Base-by-base conservation (phyloP, 2,797 vertebrate species). In the Notoglanidium macrostoma region DNA sequence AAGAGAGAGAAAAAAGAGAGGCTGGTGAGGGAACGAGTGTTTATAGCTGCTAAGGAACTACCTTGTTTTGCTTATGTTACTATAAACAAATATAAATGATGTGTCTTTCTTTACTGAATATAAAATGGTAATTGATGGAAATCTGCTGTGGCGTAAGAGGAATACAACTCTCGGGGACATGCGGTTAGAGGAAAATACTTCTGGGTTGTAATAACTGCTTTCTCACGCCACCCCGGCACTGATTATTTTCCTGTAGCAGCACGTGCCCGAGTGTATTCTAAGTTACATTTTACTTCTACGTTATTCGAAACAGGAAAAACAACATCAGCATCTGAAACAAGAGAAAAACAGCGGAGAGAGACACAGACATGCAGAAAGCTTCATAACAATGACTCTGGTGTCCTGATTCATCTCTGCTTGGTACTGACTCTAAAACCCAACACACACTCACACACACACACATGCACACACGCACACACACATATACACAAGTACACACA, bases 361-460 rank as follows among this genome's bases (percentile, higher is more conserved):
- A 21, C 61, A 26, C 67, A 7, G 65, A 81, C 74, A 86, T 57
- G n/a, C 78, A 57, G 85, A 59, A 82, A 7, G 15, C 61, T 32
- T 81, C 32, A 40, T 15, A 67, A 91, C 90, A 91, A 91, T 89
- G 86, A 76, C 57, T 32, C 83, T 61, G 83, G 72, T 91, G 90
- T 91, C 74, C 80, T 81, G 61, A 77, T 73, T 72, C 83, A 72
- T 78, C 77, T 15, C 57, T 79, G 84, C 89, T 77, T 89, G 89
- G 90, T 90, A 91, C 90, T 51, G 79, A 63, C 79, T 87, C 81
- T 86, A 74, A 86, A 85, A 67, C 68, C 61, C 35, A 35, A 84
- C 68, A 74, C 83, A 85, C 54, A 85, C 83, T 57, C 29, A 72
- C 67, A 73, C 49, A 84, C 51, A 40, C 49, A 72, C 65, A 84